These are phyloP conservation scores for Sigmodon hispidus DNA, from an alignment of 2,113 vertebrate species.

Conservation along the genomic window DNA sequence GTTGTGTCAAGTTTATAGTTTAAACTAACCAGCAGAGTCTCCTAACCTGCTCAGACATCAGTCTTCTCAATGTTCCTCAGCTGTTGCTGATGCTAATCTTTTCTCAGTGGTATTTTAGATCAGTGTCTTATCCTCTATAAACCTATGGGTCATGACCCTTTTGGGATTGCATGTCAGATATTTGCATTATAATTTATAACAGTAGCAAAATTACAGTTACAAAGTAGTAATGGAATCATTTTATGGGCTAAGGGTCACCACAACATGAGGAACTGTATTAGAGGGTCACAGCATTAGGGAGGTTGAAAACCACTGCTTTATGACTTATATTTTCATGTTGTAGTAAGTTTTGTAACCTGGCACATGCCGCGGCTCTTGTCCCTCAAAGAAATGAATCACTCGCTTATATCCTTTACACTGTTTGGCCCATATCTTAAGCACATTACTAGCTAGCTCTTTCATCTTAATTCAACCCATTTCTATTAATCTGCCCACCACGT, in stretches of 20 bases:
- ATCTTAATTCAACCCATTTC: too few relatives aligned
- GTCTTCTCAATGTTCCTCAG: background rate
- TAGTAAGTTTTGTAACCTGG: too few relatives aligned
- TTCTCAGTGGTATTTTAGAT: background rate
- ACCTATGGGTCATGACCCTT: background rate
- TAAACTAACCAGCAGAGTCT: background rate
- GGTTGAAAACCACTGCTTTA: background rate
- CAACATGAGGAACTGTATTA: background rate
- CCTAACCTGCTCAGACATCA: background rate
- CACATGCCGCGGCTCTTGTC: too few relatives aligned
- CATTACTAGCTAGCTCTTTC: too few relatives aligned
- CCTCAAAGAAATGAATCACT: too few relatives aligned
- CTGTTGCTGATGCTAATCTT: background rate
- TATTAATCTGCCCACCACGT: too few relatives aligned
- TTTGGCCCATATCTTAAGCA: too few relatives aligned
- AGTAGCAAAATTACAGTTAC: background rate
- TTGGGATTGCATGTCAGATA: background rate
- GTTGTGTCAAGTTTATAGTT: background rate
- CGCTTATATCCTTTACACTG: too few relatives aligned
- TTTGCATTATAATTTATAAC: background rate
- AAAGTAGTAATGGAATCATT: background rate
- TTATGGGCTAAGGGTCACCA: background rate
- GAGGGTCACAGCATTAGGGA: background rate
- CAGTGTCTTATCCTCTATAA: background rate
- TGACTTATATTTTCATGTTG: constrained; percentile 4